A percentile compares a stretch with the other conserved stretches of the same genome.
These are phyloP conservation scores for Pungitius pungitius DNA, from an alignment of 2,113 vertebrate species.

Conservation along the genomic window DNA sequence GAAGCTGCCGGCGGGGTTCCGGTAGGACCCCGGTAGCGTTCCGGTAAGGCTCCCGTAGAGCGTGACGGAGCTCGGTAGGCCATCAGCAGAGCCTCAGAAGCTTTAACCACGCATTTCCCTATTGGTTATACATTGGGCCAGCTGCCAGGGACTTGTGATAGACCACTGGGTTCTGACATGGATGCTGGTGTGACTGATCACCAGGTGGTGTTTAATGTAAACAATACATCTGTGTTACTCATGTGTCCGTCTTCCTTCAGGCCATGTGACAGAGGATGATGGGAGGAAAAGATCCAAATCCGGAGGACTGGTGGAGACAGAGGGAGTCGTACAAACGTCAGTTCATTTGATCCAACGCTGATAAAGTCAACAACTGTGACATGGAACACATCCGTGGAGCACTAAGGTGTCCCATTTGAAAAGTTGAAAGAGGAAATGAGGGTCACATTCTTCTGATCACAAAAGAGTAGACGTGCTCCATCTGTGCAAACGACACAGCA, in stretches of 20 bases:
- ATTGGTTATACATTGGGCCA: background rate
- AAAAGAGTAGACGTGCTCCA: slow-evolving; percentile 26
- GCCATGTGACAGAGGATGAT: slow-evolving; percentile 61
- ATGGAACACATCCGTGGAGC: background rate
- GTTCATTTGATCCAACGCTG: background rate
- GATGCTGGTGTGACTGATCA: slow-evolving; percentile 8
- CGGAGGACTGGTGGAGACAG: slow-evolving; percentile 25
- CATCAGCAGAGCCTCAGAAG: background rate
- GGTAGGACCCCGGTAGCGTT: background rate
- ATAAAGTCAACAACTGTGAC: slow-evolving; percentile 1
- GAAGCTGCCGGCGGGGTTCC: background rate
- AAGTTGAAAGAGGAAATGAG: slow-evolving; percentile 24
- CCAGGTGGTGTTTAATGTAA: background rate
- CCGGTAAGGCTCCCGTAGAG: background rate
- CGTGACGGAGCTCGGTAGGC: background rate
- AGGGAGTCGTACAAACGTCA: background rate
- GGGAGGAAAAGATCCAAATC: slow-evolving; percentile 52
- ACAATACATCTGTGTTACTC: background rate
- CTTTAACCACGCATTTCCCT: background rate
- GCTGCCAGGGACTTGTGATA: background rate
- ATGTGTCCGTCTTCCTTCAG: slow-evolving; percentile 50
- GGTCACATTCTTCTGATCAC: slow-evolving; percentile 12
- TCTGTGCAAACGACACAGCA: slow-evolving; percentile 29
- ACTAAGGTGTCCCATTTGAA: background rate
- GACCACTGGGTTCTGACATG: background rate